A percentile compares a stretch with the other conserved stretches of the same genome.
Conservation (phyloP, 2,113 vertebrate species). For the Scomber scombrus region DNA sequence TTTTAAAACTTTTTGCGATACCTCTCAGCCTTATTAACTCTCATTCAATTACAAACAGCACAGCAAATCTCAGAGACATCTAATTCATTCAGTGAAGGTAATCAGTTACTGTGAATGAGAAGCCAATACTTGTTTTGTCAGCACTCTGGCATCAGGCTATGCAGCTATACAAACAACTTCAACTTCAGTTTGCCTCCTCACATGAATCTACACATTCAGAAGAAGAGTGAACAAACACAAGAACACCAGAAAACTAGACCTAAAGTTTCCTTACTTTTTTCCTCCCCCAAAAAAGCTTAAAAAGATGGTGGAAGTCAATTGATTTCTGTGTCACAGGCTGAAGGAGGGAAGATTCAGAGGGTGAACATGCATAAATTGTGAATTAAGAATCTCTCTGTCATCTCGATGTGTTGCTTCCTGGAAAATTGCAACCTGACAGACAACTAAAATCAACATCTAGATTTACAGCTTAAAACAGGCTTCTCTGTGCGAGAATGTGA, state of each 20-base stretch:
- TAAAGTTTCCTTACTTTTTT: background rate
- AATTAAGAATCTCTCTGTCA: slow-evolving; percentile 19
- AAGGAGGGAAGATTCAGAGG: background rate
- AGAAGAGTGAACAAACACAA: background rate
- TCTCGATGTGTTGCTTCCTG: slow-evolving; percentile 13
- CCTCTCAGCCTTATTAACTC: background rate
- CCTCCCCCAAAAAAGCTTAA: slow-evolving; percentile 1
- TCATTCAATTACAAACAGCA: slow-evolving; percentile 59
- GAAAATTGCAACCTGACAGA: background rate
- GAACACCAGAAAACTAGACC: background rate
- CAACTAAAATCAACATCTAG: background rate
- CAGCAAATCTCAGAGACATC: slow-evolving; percentile 62
- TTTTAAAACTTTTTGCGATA: too few relatives aligned
- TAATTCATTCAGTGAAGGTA: slow-evolving; percentile 52
- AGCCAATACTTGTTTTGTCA: slow-evolving; percentile 58
- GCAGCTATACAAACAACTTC: slow-evolving; percentile 11
- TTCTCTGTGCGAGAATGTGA: background rate
- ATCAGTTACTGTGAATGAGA: slow-evolving; percentile 63
- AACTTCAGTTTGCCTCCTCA: slow-evolving; percentile 7
- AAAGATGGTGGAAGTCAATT: slow-evolving; percentile 2
- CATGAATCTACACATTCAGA: background rate
- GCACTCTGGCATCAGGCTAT: slow-evolving; percentile 13
- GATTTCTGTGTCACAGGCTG: slow-evolving; percentile 20
- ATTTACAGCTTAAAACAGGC: background rate
- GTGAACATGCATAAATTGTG: slow-evolving; percentile 1